Base-by-base conservation (phyloP, 2,113 vertebrate species). In the Psittacus erithacus region DNA sequence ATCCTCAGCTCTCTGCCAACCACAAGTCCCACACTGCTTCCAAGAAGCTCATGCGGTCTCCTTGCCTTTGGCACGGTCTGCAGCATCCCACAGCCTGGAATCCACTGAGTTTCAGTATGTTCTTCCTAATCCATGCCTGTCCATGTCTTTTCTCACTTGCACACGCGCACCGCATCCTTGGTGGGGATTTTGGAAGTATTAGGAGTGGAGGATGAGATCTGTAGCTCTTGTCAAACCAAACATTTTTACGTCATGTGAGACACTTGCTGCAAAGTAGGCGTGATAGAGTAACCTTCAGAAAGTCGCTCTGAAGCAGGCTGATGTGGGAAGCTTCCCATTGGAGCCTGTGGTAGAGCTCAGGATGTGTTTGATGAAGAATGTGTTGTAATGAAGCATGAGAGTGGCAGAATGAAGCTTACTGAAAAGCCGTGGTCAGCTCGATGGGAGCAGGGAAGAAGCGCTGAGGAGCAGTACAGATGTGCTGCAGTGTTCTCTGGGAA, bases 51-150 rank as follows among this genome's bases (percentile, higher is more conserved):
- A 35, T 73, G 70, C 17, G 17, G 46, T 11, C 39, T 38, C 27
- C 46, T 74, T 57, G 44, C 49, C 53, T 76, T 91, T 46, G 47
- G 44, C 39, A 44, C 6, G 9, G 25, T 38, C 39, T 53, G 17
- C 62, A 79, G 70, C 64, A 67, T 38, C 19, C 29, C 41, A 14
- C 53, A 70, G 69, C 60, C 50, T 1, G 1, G 38, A 17, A 63
- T 18, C 24, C 28, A n/a, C 20, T 0, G 0, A 55, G 25, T n/a
- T 84, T 35, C 3, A 0, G 1, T 47, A 49, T 65, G 13, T 25
- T 60, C 17, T 67, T 27, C n/a, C 17, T 78, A 33, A 27, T 47
- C 38, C 14, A 0, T 65, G 41, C 64, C 38, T 69, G 22, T 27
- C 57, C 29, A 1, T 7, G 35, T 43, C 31, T 27, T 50, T 82